Percentiles rank a stretch among this genome's conserved stretches.
Evolutionary conservation across 1,140 invertebrate species (phyloP).

Genomic region (Leptinotarsa defecta): DNA sequence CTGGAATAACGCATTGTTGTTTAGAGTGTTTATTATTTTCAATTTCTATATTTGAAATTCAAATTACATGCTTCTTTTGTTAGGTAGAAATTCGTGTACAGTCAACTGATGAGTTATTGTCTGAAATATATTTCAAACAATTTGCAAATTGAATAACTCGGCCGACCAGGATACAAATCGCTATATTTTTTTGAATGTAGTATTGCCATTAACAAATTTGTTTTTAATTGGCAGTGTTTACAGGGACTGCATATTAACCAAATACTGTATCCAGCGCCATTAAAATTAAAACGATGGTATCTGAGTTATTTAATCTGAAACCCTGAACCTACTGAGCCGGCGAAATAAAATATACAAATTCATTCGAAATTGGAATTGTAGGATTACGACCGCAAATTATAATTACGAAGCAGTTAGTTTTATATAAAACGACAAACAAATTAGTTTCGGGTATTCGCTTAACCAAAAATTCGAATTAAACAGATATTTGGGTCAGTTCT

Average conservation of each 20-base stretch:
- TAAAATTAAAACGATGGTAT: conserved; percentile 12
- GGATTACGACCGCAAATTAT: conserved; percentile 13
- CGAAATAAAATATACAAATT: conserved; percentile 11
- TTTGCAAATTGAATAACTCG: too few relatives aligned
- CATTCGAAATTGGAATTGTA: not conserved
- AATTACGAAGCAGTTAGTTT: conserved; percentile 16
- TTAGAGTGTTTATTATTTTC: too few relatives aligned
- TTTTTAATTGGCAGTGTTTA: not conserved
- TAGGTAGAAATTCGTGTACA: too few relatives aligned
- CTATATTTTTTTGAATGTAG: not conserved
- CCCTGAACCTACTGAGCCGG: not conserved
- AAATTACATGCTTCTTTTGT: too few relatives aligned
- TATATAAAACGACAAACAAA: conserved; percentile 9
- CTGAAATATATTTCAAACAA: too few relatives aligned
- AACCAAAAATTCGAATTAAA: conserved; percentile 16
- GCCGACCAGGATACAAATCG: not conserved
- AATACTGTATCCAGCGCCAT: not conserved
- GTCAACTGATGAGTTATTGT: too few relatives aligned
- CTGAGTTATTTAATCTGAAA: conserved; percentile 22
- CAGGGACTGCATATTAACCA: not conserved
- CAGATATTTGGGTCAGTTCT: conserved; percentile 4
- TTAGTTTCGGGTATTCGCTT: conserved; percentile 9
- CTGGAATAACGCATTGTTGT: too few relatives aligned
- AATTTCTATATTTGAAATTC: too few relatives aligned
- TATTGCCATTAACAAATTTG: not conserved